phyloP scores from a whole-genome alignment of 1,140 invertebrate species.

The Diorhabda carinulata region DNA sequence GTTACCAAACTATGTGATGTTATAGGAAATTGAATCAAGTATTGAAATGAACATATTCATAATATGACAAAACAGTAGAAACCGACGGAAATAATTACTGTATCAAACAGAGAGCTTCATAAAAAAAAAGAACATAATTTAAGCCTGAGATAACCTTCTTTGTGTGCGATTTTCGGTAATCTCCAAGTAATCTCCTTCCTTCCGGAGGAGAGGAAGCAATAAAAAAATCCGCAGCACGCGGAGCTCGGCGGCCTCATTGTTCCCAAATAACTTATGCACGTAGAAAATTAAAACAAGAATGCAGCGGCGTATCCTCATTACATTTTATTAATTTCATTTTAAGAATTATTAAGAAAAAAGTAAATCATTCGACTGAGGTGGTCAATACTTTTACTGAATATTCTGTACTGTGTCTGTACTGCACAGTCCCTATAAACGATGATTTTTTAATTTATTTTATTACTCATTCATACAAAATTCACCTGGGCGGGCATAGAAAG shows the following conservation, averaged over 20 bases:
- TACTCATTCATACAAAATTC: too few relatives aligned
- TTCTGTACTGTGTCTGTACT: too few relatives aligned
- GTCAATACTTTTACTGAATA: too few relatives aligned
- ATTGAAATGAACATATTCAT: too few relatives aligned
- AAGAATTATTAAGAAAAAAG: too few relatives aligned
- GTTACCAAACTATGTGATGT: too few relatives aligned
- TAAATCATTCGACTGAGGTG: too few relatives aligned
- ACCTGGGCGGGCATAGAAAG: too few relatives aligned
- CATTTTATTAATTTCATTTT: background rate
- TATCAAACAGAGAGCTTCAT: background rate
- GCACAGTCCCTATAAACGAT: too few relatives aligned
- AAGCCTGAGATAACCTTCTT: background rate
- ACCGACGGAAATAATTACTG: background rate
- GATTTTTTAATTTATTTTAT: too few relatives aligned
- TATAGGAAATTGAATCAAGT: too few relatives aligned
- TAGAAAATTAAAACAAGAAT: slow-evolving; percentile 1
- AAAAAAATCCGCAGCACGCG: background rate
- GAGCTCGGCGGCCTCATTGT: background rate
- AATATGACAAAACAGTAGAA: background rate
- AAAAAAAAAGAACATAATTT: background rate
- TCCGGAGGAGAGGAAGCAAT: slow-evolving; percentile 1
- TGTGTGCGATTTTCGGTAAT: slow-evolving; percentile 2
- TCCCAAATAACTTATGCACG: slow-evolving; percentile 2
- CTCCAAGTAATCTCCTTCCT: background rate
- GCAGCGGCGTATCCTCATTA: background rate